phyloP scores from a whole-genome alignment of 2,113 vertebrate species.

The Cygnus buccinator region DNA sequence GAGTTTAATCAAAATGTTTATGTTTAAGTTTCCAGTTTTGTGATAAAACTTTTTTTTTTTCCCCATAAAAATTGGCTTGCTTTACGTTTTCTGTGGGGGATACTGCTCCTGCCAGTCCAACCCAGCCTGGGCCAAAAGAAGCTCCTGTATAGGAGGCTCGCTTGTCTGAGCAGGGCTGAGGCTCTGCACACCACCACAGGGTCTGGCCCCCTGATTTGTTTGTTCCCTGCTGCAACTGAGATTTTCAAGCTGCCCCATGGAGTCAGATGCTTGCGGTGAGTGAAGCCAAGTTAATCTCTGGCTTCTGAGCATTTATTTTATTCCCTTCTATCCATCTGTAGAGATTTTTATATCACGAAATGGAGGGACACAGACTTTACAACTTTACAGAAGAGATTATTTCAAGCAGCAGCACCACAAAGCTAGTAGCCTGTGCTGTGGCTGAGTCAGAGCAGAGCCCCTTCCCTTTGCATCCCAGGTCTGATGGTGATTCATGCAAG shows the following conservation, averaged over 20 bases:
- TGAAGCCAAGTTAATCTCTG: background rate
- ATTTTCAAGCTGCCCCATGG: background rate
- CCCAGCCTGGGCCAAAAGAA: background rate
- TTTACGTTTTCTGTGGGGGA: background rate
- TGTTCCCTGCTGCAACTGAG: background rate
- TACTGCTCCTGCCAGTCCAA: background rate
- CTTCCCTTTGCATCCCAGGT: background rate
- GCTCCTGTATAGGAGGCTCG: background rate
- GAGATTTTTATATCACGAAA: background rate
- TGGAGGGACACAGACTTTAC: background rate
- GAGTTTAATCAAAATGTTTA: background rate
- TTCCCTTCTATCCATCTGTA: background rate
- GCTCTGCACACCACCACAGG: background rate
- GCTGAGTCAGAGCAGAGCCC: background rate
- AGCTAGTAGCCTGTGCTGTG: background rate
- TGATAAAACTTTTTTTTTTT: background rate
- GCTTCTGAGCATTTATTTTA: background rate
- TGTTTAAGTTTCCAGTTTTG: background rate
- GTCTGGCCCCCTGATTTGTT: background rate
- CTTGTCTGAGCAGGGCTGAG: background rate
- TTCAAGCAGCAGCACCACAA: background rate
- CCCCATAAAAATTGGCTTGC: background rate
- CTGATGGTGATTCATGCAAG: background rate
- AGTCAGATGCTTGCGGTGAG: background rate
- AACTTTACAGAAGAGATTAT: background rate